Evolutionary conservation across 53 echinoderm and acorn worm species (phyloP).

Genomic region (Echinometra lucunter): DNA sequence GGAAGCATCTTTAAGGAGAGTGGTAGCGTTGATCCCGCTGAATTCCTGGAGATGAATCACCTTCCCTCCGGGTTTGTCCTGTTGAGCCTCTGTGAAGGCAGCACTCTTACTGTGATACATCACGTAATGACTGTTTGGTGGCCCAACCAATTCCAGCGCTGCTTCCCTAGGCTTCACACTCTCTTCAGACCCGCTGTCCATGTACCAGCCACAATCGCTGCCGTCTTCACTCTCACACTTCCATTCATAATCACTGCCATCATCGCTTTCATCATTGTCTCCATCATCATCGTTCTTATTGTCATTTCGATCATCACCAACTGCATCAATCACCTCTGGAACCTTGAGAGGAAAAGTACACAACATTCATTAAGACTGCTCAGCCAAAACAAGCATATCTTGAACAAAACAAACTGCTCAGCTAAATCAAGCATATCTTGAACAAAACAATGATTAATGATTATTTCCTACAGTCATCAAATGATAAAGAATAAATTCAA

Average conservation of each 20-base stretch:
- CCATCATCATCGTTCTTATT: not conserved
- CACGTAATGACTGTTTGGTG: slow-evolving; percentile 77
- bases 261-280: not conserved
- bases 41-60: slow-evolving; percentile 79
- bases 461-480: too few species aligned
- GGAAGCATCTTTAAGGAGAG: slow-evolving; percentile 63
- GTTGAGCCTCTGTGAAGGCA: not conserved
- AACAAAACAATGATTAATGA: too few species aligned
- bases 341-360: not conserved
- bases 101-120: slow-evolving; percentile 73
- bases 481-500: too few species aligned
- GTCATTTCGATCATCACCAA: not conserved
- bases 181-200: not conserved
- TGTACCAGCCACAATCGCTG: not conserved
- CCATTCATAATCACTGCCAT: not conserved
- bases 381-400: not conserved
- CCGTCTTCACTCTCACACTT: not conserved
- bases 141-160: slow-evolving; percentile 73
- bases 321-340: not conserved
- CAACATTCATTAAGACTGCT: not conserved
- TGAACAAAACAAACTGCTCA: not conserved
- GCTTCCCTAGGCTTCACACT: slow-evolving; percentile 39
- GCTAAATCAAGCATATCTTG: not conserved
- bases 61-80: slow-evolving; percentile 68
- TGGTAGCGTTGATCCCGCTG: slow-evolving; percentile 74